These are phyloP conservation scores for Epinephelus coioides DNA, from an alignment of 2,797 vertebrate genomes.

Conservation along the genomic window DNA sequence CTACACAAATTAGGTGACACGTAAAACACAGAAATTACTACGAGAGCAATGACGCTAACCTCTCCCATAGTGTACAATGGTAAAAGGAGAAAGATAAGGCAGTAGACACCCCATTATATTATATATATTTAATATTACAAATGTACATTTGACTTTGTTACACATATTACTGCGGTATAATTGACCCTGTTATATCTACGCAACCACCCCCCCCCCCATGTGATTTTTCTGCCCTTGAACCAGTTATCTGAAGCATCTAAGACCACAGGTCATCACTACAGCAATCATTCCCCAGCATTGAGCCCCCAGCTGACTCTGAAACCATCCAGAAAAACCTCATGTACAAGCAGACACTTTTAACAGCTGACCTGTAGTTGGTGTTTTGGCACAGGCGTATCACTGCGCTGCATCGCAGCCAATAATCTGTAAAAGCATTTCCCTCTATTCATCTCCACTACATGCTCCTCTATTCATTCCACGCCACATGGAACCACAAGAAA, in stretches of 20 bases:
- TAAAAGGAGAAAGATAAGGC: too few relatives aligned
- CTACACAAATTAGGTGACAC: too few relatives aligned
- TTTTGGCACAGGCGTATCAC: constrained; percentile 8
- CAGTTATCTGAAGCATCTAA: neutral
- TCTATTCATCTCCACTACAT: neutral
- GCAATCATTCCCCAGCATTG: neutral
- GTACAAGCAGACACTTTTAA: constrained; percentile 20
- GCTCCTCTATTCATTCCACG: neutral
- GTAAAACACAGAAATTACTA: too few relatives aligned
- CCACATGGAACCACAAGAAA: neutral
- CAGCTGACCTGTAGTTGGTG: constrained; percentile 33
- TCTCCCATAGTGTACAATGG: too few relatives aligned
- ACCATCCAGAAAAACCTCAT: constrained; percentile 18
- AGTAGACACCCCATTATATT: too few relatives aligned
- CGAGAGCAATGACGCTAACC: too few relatives aligned
- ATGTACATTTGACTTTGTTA: too few relatives aligned
- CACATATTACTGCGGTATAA: too few relatives aligned
- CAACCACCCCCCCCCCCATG: neutral
- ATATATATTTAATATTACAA: too few relatives aligned
- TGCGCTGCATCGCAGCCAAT: constrained; percentile 1
- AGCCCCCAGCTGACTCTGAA: constrained; percentile 1
- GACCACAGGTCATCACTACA: neutral
- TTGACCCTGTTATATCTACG: neutral
- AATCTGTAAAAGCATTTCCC: constrained; percentile 15
- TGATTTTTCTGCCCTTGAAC: neutral